Conservation (phyloP, 2,113 vertebrate genomes). For the Oryzias melastigma region DNA sequence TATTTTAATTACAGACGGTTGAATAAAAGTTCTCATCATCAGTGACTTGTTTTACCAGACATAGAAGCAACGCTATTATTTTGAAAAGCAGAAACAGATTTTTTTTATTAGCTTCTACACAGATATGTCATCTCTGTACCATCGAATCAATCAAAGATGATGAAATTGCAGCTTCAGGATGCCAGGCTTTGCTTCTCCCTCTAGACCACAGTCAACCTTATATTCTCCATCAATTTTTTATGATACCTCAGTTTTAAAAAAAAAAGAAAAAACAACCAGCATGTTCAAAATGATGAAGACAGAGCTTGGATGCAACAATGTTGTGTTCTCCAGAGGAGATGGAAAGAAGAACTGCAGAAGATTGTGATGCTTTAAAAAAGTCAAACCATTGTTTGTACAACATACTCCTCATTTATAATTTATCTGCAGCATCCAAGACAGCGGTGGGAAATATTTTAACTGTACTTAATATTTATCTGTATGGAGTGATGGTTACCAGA, state of each 20-base stretch:
- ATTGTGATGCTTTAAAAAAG: too few species aligned
- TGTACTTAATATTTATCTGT: too few species aligned
- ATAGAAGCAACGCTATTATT: neutral
- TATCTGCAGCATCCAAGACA: too few species aligned
- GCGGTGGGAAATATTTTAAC: too few species aligned
- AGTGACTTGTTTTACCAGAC: neutral
- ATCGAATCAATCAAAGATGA: slow-evolving; percentile 11
- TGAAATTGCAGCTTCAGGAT: slow-evolving; percentile 17
- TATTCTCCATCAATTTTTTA: neutral
- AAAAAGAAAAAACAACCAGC: neutral
- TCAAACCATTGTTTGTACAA: too few species aligned
- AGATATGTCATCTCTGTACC: slow-evolving; percentile 10
- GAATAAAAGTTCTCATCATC: slow-evolving; percentile 18
- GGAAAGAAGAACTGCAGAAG: too few species aligned
- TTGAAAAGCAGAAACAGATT: neutral
- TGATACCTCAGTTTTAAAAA: slow-evolving; percentile 8
- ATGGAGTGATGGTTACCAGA: too few species aligned
- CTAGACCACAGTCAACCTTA: neutral
- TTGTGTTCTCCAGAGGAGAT: too few species aligned
- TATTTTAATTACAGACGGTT: slow-evolving; percentile 16
- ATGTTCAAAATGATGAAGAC: neutral
- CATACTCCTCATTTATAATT: too few species aligned
- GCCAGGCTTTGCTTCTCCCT: neutral
- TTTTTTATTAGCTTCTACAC: slow-evolving; percentile 32
- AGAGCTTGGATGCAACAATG: too few species aligned